Conservation (phyloP, 1,140 invertebrate species). For the Bombus fervidus region DNA sequence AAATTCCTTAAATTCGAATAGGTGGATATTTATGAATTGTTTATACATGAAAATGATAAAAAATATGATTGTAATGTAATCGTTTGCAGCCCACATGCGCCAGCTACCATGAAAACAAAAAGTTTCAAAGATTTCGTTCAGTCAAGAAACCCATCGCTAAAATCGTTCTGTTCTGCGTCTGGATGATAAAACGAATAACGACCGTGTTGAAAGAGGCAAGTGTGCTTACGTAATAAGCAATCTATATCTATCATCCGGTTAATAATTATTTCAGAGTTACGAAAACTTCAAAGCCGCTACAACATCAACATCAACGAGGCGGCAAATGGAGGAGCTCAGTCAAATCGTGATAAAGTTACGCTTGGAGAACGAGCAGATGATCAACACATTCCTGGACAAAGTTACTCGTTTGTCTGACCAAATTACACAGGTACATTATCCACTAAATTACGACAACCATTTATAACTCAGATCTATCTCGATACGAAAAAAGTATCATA, state of each 20-base stretch:
- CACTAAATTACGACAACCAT: not conserved
- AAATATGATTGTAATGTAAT: not conserved
- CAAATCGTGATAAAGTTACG: conserved; percentile 45
- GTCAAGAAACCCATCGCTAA: conserved; percentile 34
- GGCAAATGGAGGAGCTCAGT: conserved; percentile 35
- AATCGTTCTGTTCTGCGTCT: conserved; percentile 56
- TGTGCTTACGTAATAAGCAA: not conserved
- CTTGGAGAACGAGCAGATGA: conserved; percentile 60
- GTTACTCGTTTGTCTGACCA: conserved; percentile 60
- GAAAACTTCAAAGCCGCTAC: conserved; percentile 1
- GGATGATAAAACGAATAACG: conserved; percentile 62
- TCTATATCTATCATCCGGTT: not conserved
- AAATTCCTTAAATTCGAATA: not conserved
- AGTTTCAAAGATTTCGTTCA: not conserved
- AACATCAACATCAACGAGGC: not conserved
- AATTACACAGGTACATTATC: conserved; percentile 59
- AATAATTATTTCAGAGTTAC: conserved; percentile 47
- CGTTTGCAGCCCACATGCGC: not conserved
- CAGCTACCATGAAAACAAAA: not conserved
- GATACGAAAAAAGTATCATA: not conserved
- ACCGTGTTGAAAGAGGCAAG: conserved; percentile 59
- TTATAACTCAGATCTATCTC: not conserved
- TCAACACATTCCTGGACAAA: conserved; percentile 64
- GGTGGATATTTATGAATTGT: not conserved
- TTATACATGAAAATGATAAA: not conserved